Evolutionary conservation across 2,888 invertebrate genomes (phyloP).

Genomic region (Nezara viridula): DNA sequence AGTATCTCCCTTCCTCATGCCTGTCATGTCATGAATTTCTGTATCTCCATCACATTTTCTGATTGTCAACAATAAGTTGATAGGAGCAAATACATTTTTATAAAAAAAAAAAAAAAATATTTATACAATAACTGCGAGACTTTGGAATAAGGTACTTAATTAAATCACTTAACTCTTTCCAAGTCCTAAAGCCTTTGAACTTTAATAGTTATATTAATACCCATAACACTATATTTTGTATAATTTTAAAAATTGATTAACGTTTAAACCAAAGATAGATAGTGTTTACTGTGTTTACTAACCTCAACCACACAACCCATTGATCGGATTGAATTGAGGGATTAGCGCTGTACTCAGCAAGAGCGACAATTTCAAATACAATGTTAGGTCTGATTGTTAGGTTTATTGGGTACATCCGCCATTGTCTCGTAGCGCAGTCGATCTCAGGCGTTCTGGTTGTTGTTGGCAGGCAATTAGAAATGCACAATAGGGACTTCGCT

Average conservation of each 20-base stretch:
- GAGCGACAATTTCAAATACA: background rate
- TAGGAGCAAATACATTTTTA: too few species aligned
- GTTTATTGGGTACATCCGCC: background rate
- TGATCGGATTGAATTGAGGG: background rate
- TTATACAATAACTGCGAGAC: too few species aligned
- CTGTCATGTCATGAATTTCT: too few species aligned
- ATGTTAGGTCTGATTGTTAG: conserved; percentile 3
- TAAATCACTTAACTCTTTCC: too few species aligned
- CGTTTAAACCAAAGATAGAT: background rate
- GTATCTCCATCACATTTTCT: too few species aligned
- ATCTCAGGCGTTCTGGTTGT: background rate
- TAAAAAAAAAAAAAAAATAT: too few species aligned
- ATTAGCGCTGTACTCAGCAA: background rate
- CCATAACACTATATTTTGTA: background rate
- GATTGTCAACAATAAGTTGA: too few species aligned
- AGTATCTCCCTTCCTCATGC: too few species aligned
- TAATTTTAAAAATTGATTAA: background rate
- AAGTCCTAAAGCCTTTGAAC: too few species aligned
- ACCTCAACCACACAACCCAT: background rate
- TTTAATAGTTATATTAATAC: too few species aligned
- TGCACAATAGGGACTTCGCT: background rate
- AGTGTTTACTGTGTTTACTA: background rate
- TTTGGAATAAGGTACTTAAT: too few species aligned
- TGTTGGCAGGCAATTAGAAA: background rate
- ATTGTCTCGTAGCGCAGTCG: background rate